Conservation (phyloP, 2,888 invertebrate genomes). For the Dryadula phaetusa region DNA sequence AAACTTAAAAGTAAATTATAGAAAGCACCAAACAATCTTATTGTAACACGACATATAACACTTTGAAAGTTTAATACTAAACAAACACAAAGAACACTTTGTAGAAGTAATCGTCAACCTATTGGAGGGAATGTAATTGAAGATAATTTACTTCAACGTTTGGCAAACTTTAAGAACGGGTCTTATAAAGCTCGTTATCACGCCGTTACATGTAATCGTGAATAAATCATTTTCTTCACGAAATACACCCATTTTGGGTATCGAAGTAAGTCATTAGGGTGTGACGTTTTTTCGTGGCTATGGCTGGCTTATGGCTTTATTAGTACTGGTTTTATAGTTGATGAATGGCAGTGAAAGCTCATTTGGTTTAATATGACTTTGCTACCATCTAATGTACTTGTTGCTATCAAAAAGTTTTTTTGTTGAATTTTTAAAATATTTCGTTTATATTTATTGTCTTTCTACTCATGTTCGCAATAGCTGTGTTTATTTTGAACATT, state of each 20-base stretch:
- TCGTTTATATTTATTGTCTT: neutral
- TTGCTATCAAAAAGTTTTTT: neutral
- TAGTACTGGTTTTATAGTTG: conserved; percentile 27
- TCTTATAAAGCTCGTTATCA: conserved; percentile 39
- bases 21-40: neutral
- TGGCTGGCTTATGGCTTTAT: conserved; percentile 23
- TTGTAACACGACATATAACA: neutral
- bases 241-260: conserved; percentile 44
- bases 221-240: conserved; percentile 48
- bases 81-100: conserved; percentile 21
- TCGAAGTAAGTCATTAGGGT: conserved; percentile 41
- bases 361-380: conserved; percentile 3
- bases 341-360: conserved; percentile 17
- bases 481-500: too few species aligned
- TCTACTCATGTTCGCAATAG: too few species aligned
- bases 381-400: neutral
- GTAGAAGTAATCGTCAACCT: conserved; percentile 19
- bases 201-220: conserved; percentile 44
- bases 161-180: conserved; percentile 31
- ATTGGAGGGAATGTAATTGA: conserved; percentile 34
- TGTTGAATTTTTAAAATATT: neutral
- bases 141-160: conserved; percentile 28
- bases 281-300: conserved; percentile 18
- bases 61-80: conserved; percentile 14
- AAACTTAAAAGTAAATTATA: conserved; percentile 2